Conservation (phyloP, 2,113 vertebrate species). For the Hemichromis elongatus region DNA sequence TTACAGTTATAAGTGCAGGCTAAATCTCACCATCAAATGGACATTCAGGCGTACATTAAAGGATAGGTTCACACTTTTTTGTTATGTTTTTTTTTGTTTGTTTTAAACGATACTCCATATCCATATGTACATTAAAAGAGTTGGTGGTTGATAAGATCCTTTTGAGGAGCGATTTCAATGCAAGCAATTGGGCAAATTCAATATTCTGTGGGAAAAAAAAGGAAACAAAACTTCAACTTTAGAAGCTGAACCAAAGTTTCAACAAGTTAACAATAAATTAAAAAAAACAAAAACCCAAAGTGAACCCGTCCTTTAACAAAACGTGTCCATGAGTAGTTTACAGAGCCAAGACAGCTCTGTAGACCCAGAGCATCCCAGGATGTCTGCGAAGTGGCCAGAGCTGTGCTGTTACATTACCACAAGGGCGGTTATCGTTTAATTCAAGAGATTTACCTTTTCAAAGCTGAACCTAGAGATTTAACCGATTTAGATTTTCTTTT, state of each 20-base stretch:
- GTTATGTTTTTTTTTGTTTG: not conserved
- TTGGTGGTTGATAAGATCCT: not conserved
- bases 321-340: slow-evolving; percentile 1
- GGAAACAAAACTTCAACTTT: not conserved
- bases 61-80: slow-evolving; percentile 9
- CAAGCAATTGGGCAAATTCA: not conserved
- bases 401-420: slow-evolving; percentile 19
- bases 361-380: slow-evolving; percentile 9
- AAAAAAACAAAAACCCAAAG: not conserved
- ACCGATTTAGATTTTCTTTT: not conserved
- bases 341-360: slow-evolving; percentile 20
- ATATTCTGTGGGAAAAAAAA: fast-evolving
- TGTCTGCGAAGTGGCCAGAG: slow-evolving; percentile 16
- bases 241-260: not conserved
- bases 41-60: slow-evolving; percentile 9
- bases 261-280: not conserved
- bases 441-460: not conserved
- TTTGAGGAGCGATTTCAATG: not conserved
- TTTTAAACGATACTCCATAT: not conserved
- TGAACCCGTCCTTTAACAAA: slow-evolving; percentile 16
- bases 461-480: not conserved
- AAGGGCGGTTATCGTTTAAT: not conserved
- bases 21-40: slow-evolving; percentile 36
- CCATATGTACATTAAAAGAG: not conserved
- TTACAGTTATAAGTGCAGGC: slow-evolving; percentile 51